Conservation (phyloP, 1,140 invertebrate genomes). For the Temnothorax curvispinosus region DNA sequence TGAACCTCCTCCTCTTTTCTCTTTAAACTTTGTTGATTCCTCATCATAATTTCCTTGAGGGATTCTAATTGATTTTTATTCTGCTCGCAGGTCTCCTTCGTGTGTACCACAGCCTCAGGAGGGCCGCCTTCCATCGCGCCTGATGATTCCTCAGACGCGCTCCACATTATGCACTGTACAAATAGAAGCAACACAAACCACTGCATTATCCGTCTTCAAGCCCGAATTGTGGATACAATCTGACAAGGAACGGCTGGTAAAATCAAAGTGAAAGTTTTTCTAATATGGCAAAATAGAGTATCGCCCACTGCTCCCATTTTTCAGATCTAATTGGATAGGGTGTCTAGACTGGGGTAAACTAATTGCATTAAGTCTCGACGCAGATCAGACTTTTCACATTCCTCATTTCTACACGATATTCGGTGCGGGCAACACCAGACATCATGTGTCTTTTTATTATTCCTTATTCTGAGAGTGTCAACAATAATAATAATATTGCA, state of each 20-base stretch:
- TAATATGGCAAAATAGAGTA: constrained; percentile 75
- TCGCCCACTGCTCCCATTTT: constrained; percentile 83
- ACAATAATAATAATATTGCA: constrained; percentile 27
- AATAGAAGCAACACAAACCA: constrained; percentile 81
- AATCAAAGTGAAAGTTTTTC: constrained; percentile 83
- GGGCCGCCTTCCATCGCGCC: constrained; percentile 76
- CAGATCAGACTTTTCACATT: constrained; percentile 43
- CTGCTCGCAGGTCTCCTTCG: constrained; percentile 77
- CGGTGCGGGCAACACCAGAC: neutral
- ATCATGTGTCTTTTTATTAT: neutral
- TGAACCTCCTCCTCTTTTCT: constrained; percentile 83
- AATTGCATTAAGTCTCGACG: constrained; percentile 80
- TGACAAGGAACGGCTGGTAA: constrained; percentile 58
- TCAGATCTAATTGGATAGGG: constrained; percentile 82
- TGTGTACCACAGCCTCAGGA: constrained; percentile 67
- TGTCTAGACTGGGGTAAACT: constrained; percentile 80
- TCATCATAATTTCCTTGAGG: constrained; percentile 82
- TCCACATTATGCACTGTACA: constrained; percentile 83
- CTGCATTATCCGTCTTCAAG: constrained; percentile 76
- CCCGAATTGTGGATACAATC: constrained; percentile 53
- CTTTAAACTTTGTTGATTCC: constrained; percentile 81
- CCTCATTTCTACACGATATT: constrained; percentile 19
- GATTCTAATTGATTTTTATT: constrained; percentile 80
- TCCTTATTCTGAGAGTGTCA: neutral
- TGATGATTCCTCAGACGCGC: constrained; percentile 79